phyloP scores from a whole-genome alignment of 2,797 vertebrate genomes.

The Arrhamphus sclerolepis region DNA sequence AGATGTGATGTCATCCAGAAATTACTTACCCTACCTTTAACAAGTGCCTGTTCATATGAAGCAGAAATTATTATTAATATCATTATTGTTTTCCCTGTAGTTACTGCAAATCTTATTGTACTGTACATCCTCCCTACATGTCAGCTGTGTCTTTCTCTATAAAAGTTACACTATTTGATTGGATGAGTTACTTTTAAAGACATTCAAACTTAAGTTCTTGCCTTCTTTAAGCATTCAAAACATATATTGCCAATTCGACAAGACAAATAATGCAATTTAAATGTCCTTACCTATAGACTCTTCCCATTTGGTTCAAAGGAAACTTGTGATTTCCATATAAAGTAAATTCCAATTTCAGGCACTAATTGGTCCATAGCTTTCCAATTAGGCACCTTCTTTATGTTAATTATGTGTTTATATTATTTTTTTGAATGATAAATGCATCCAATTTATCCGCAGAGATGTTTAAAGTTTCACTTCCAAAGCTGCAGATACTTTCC shows the following conservation, averaged over 20 bases:
- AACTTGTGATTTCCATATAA: conserved; percentile 18
- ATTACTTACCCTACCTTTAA: too few species aligned
- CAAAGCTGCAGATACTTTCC: conserved; percentile 9
- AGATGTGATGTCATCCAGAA: too few species aligned
- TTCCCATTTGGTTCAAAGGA: conserved; percentile 17
- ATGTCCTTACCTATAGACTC: conserved; percentile 5
- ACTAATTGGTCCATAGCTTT: conserved; percentile 25
- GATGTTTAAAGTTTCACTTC: conserved; percentile 16
- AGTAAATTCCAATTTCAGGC: conserved; percentile 30
- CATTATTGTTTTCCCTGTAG: too few species aligned
- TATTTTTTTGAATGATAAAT: conserved; percentile 21
- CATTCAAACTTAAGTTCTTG: not conserved
- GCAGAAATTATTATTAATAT: too few species aligned
- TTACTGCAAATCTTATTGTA: too few species aligned
- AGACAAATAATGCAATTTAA: conserved; percentile 12
- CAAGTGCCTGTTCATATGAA: too few species aligned
- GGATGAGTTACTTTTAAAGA: too few species aligned
- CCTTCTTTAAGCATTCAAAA: conserved; percentile 9
- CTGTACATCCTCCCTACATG: too few species aligned
- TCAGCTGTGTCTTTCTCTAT: too few species aligned
- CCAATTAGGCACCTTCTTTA: conserved; percentile 19
- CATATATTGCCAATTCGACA: conserved; percentile 12
- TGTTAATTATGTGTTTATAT: conserved; percentile 16
- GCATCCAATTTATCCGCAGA: not conserved
- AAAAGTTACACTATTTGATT: too few species aligned